A percentile compares a stretch with the other conserved stretches of the same genome.
These are phyloP conservation scores for Agonopterix heracliana DNA, from an alignment of 2,888 invertebrate genomes.

Conservation along the genomic window DNA sequence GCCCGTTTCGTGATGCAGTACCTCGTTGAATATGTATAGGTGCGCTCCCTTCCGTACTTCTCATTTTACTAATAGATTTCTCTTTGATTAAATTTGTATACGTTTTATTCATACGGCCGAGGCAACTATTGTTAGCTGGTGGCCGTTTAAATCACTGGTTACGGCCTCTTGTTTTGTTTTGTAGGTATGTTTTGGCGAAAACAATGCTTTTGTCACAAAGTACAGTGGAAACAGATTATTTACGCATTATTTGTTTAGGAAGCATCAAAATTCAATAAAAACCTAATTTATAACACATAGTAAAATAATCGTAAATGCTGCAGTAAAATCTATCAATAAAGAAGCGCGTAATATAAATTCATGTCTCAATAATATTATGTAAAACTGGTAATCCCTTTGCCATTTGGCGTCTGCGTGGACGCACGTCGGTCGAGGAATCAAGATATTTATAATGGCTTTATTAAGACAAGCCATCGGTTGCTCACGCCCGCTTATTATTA, in stretches of 20 bases:
- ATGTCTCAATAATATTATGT: conserved; percentile 30
- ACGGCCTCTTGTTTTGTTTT: conserved; percentile 32
- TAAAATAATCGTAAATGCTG: no score
- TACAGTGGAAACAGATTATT: no score
- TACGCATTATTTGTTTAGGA: no score
- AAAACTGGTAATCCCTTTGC: conserved; percentile 49
- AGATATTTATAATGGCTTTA: conserved; percentile 75
- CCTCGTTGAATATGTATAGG: conserved; percentile 76
- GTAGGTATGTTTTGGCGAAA: not conserved
- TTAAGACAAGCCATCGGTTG: conserved; percentile 63
- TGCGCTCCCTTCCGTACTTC: conserved; percentile 75
- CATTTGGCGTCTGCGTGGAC: conserved; percentile 53
- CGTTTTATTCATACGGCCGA: conserved; percentile 69
- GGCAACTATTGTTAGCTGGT: conserved; percentile 63
- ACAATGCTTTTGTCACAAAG: not conserved
- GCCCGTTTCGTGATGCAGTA: conserved; percentile 72
- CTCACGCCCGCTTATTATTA: conserved; percentile 74
- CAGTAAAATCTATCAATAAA: no score
- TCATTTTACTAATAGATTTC: conserved; percentile 77
- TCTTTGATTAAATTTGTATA: conserved; percentile 76
- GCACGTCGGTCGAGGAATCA: conserved; percentile 50
- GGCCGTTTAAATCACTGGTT: conserved; percentile 56
- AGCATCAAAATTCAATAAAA: no score
- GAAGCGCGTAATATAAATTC: conserved; percentile 19
- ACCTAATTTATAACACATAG: no score